Evolutionary conservation across 2,113 vertebrate genomes (phyloP).

Genomic region (Dipodomys merriami): DNA sequence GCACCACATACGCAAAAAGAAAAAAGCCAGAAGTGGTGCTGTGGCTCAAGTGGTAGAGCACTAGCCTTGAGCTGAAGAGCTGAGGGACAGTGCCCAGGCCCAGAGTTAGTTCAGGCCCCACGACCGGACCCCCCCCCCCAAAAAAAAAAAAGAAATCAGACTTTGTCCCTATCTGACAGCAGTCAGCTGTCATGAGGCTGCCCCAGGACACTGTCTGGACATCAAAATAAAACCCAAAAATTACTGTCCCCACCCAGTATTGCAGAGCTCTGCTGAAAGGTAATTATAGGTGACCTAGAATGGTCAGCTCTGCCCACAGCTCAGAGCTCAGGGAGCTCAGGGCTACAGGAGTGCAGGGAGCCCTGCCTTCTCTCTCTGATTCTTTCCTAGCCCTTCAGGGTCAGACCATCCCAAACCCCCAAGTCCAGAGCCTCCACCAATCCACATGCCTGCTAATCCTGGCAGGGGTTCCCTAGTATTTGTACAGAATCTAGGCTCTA

Average conservation of each 20-base stretch:
- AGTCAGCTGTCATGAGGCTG: neutral
- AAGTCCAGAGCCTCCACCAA: neutral
- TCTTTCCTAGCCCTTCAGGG: slow-evolving; percentile 16
- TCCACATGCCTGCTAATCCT: neutral
- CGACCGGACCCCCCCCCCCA: no score
- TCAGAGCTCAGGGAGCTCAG: neutral
- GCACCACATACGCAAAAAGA: no score
- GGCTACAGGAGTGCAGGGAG: neutral
- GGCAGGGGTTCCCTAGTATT: neutral
- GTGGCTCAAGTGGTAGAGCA: no score
- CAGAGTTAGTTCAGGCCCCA: no score
- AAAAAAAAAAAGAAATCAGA: neutral
- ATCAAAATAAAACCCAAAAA: slow-evolving; percentile 76
- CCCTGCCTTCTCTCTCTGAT: neutral
- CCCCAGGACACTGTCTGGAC: slow-evolving; percentile 45
- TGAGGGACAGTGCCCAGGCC: no score
- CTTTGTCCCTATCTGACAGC: slow-evolving; percentile 3
- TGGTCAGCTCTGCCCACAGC: neutral
- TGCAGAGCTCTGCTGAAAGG: slow-evolving; percentile 49
- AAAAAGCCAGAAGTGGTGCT: no score
- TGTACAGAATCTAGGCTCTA: neutral
- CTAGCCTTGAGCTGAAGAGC: no score
- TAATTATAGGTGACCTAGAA: slow-evolving; percentile 66
- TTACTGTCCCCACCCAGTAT: neutral
- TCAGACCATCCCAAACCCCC: neutral